Percentiles rank a stretch among this genome's conserved stretches.
Evolutionary conservation across 2,797 vertebrate species (phyloP).

Genomic region (Diplodus puntazzo): DNA sequence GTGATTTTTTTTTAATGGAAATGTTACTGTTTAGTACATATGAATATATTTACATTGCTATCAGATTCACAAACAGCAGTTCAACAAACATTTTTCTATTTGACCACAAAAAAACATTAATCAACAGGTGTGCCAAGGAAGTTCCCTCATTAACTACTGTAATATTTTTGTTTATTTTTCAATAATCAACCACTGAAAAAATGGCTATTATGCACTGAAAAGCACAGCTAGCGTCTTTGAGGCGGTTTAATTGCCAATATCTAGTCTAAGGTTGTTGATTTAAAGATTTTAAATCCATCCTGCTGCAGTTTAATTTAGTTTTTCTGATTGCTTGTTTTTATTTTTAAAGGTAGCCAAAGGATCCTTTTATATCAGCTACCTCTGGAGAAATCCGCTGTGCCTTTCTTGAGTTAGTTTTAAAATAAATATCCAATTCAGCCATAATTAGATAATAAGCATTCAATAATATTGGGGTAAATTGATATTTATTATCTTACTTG

Average conservation of each 20-base stretch:
- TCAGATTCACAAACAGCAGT: slow-evolving; percentile 8
- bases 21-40: slow-evolving; percentile 29
- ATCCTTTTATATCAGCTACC: slow-evolving; percentile 32
- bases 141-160: slow-evolving; percentile 63
- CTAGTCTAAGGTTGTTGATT: slow-evolving; percentile 34
- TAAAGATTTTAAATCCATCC: slow-evolving; percentile 30
- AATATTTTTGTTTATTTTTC: slow-evolving; percentile 30
- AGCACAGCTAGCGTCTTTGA: slow-evolving; percentile 21
- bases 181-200: slow-evolving; percentile 69
- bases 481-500: slow-evolving; percentile 53
- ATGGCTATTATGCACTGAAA: slow-evolving; percentile 68
- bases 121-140: slow-evolving; percentile 15
- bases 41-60: not conserved
- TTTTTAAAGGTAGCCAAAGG: slow-evolving; percentile 26
- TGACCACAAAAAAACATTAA: slow-evolving; percentile 12
- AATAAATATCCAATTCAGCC: slow-evolving; percentile 2
- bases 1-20: not conserved
- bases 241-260: slow-evolving; percentile 33
- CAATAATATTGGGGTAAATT: slow-evolving; percentile 14
- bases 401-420: slow-evolving; percentile 7
- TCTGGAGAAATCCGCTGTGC: slow-evolving; percentile 23
- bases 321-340: slow-evolving; percentile 24
- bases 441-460: slow-evolving; percentile 31
- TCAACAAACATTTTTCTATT: slow-evolving; percentile 15
- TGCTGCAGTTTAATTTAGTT: slow-evolving; percentile 15